Base-by-base conservation (phyloP, 1,140 invertebrate genomes). In the Drosophila equinoxialis region DNA sequence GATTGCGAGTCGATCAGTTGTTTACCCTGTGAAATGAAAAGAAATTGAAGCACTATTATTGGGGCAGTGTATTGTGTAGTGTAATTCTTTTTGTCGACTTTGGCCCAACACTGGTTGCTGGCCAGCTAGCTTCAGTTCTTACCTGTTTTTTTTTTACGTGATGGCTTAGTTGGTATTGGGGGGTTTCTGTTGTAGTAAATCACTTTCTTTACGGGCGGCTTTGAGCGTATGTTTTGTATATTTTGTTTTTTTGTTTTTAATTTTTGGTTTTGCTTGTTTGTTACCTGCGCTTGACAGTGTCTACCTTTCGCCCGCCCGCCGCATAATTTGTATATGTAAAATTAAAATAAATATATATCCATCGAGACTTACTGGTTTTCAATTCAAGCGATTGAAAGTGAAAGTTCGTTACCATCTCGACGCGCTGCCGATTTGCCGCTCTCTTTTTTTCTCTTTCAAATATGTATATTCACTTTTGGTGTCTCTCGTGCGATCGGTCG, bases 321-420 rank as follows among this genome's bases (percentile, higher is more conserved):
- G 63, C 77, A 79, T 86, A 77, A 87, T 86, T 86, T 87, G 69
- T 83, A 74, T 79, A 77, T 87, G 70, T 80, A 79, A 72, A 73
- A 51, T 37, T 63, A 74, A 78, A 70, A 79, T 71, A 79, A 65
- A 79, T 86, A 67, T 63, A 61, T 61, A 41, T 80, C 60, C 62
- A 62, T 65, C 77, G 59, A 68, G 69, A 67, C 77, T 73, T 79
- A 86, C 83, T 68, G 67, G 83, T 86, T 86, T 76, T 62, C 54
- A 83, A 87, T 51, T 51, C 45, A 87, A 77, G 83, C 83, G 83
- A 89, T 87, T 80, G 83, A 87, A 87, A 87, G 83, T 87, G 83
- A 87, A 87, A 87, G 83, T 87, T 79, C 45, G 45, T 51, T 51
- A 51, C 65, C 54, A 37, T 26, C 30, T 30, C 14, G 37, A 37